phyloP scores from a whole-genome alignment of 2,113 vertebrate species.

The Labeo catla region DNA sequence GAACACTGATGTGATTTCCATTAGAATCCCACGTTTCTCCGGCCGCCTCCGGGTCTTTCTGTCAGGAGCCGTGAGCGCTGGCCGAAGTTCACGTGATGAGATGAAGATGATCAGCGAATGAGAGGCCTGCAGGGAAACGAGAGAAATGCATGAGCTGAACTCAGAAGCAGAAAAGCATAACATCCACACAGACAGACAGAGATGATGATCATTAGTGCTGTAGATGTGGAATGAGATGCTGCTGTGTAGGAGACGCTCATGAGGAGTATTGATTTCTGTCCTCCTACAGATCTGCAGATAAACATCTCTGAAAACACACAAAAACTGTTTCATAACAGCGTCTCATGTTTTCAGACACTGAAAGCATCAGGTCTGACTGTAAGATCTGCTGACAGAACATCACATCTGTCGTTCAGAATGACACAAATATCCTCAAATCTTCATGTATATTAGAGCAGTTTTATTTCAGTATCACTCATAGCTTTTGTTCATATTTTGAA shows the following conservation, averaged over 20 bases:
- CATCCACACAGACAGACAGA: not conserved
- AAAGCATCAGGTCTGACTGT: not conserved
- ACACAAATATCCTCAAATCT: too few species aligned
- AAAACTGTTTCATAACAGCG: not conserved
- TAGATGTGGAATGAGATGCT: constrained; percentile 8
- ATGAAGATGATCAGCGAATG: constrained; percentile 49
- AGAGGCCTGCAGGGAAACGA: constrained; percentile 65
- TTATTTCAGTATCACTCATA: too few species aligned
- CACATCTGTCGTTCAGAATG: too few species aligned
- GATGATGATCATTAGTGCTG: not conserved
- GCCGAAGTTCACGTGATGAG: constrained; percentile 53
- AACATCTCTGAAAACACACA: not conserved
- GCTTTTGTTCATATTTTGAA: too few species aligned
- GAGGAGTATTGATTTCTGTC: constrained; percentile 46
- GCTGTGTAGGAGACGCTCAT: constrained; percentile 48
- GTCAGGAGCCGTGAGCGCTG: constrained; percentile 40
- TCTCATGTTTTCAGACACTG: too few species aligned
- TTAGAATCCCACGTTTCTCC: not conserved
- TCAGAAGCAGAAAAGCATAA: constrained; percentile 36
- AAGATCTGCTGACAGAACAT: too few species aligned
- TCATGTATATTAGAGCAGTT: too few species aligned
- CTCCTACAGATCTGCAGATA: constrained; percentile 46
- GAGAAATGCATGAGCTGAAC: constrained; percentile 61
- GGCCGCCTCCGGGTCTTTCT: constrained; percentile 31
- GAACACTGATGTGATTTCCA: not conserved